Conservation (phyloP, 2,113 vertebrate species). For the Lagopus muta region DNA sequence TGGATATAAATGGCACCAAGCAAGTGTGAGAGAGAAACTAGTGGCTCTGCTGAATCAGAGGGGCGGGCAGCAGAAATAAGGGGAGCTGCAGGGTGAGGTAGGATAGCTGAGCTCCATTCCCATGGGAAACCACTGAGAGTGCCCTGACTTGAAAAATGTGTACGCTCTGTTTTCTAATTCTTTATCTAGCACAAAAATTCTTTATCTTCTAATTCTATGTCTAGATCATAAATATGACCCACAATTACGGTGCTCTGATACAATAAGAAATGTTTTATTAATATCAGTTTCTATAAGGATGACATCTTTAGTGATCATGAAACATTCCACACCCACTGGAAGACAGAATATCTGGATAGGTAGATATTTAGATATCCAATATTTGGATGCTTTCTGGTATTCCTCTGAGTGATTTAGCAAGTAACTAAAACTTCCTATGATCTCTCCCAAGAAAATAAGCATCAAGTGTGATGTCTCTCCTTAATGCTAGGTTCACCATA, state of each 20-base stretch:
- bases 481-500: not conserved
- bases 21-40: not conserved
- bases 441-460: not conserved
- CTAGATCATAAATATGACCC: not conserved
- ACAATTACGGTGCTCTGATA: not conserved
- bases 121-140: not conserved
- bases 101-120: not conserved
- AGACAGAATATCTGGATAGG: not conserved
- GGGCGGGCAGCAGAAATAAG: not conserved
- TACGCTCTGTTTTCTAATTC: not conserved
- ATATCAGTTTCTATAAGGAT: not conserved
- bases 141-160: not conserved
- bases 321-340: not conserved
- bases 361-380: not conserved
- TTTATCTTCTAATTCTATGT: not conserved
- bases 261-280: fast-evolving
- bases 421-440: not conserved
- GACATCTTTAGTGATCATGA: not conserved
- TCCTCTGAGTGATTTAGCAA: not conserved
- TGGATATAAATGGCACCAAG: not conserved
- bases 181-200: not conserved
- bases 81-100: fast-evolving
- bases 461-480: not conserved
- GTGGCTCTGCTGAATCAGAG: too few relatives aligned
- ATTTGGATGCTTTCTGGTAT: not conserved